A percentile compares a stretch with the other conserved stretches of the same genome.
Evolutionary conservation across 1,140 invertebrate genomes (phyloP).

Genomic region (Eupeodes corollae): DNA sequence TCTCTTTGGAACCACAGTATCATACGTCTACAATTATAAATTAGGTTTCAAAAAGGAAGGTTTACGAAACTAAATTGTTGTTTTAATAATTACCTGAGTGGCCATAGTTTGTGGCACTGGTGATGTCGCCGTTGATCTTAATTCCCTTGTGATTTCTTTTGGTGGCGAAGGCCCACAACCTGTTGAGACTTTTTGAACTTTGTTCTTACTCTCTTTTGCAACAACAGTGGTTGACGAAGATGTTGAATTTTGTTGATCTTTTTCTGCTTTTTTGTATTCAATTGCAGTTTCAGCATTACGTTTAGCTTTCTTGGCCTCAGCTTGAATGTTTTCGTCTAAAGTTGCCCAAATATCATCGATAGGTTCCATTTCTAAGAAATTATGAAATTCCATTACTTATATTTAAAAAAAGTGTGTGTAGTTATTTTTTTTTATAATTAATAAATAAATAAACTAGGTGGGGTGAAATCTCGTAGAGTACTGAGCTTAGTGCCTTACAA

Average conservation of each 20-base stretch:
- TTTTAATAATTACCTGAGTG: slow-evolving; percentile 55
- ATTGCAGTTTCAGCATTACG: slow-evolving; percentile 15
- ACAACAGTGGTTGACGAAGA: not conserved
- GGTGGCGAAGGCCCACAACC: slow-evolving; percentile 47
- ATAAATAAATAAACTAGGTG: no score
- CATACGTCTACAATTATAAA: slow-evolving; percentile 37
- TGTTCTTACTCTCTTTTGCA: not conserved
- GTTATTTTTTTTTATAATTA: no score
- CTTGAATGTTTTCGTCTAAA: slow-evolving; percentile 34
- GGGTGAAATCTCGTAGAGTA: no score
- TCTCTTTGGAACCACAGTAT: slow-evolving; percentile 19
- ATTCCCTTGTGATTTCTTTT: slow-evolving; percentile 21
- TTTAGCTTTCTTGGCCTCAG: slow-evolving; percentile 24
- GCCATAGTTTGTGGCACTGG: slow-evolving; percentile 76
- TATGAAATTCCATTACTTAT: no score
- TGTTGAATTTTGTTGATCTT: not conserved
- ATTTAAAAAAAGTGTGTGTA: no score
- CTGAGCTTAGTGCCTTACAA: no score
- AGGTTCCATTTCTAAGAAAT: slow-evolving; percentile 16
- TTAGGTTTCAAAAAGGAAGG: no score
- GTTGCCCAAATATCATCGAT: slow-evolving; percentile 36
- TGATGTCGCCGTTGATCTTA: slow-evolving; percentile 58
- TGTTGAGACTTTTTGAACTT: slow-evolving; percentile 38
- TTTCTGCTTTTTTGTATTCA: not conserved
- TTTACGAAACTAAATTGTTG: not conserved